phyloP scores from a whole-genome alignment of 2,113 vertebrate genomes.

The Hylia prasina region DNA sequence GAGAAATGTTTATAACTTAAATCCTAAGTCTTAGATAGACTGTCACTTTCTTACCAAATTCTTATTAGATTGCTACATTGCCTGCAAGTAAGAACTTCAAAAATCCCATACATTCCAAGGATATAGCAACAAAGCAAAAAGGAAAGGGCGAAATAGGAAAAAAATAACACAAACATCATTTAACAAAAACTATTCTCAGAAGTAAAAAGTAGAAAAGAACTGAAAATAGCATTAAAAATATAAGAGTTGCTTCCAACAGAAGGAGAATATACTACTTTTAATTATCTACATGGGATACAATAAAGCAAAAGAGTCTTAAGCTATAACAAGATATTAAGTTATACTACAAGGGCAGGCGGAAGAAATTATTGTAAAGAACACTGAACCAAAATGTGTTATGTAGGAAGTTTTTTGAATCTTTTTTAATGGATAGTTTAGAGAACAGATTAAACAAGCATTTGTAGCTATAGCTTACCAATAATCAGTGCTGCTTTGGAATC shows the following conservation, averaged over 20 bases:
- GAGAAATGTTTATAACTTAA: neutral
- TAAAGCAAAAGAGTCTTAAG: neutral
- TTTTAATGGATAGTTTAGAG: neutral
- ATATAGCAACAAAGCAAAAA: neutral
- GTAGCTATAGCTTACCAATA: neutral
- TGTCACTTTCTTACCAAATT: neutral
- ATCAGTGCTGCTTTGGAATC: neutral
- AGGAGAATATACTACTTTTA: neutral
- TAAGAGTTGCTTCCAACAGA: neutral
- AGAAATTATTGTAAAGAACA: neutral
- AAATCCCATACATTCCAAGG: neutral
- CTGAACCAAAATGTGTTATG: neutral
- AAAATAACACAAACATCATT: neutral
- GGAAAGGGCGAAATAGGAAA: neutral
- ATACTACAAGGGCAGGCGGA: accelerated
- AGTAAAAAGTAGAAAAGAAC: neutral
- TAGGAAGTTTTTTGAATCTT: neutral
- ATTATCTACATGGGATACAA: neutral
- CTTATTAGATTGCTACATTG: neutral
- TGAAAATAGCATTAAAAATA: neutral
- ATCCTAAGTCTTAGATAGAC: neutral
- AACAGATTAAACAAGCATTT: neutral
- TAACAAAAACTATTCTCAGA: neutral
- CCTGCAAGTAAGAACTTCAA: neutral
- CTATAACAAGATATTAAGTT: neutral